Percentiles rank a stretch among this genome's conserved stretches.
These are phyloP conservation scores for Polypedilum vanderplanki DNA, from an alignment of 1,140 invertebrate genomes.

Conservation along the genomic window DNA sequence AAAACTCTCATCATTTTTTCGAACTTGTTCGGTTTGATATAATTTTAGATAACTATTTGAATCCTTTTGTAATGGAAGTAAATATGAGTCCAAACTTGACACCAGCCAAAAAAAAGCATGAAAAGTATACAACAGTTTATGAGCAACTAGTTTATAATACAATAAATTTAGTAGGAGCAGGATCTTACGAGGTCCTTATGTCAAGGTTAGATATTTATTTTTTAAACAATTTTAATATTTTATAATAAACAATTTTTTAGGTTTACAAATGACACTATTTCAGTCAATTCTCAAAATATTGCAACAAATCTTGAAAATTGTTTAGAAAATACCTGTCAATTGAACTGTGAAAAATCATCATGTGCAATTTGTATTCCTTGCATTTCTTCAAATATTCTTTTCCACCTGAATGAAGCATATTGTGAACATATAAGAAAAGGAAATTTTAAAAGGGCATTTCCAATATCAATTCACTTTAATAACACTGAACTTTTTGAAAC, in stretches of 20 bases:
- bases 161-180: slow-evolving; percentile 65
- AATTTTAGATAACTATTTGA: slow-evolving; percentile 75
- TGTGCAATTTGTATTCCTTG: not conserved
- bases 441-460: not conserved
- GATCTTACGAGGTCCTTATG: slow-evolving; percentile 9
- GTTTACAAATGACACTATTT: not conserved
- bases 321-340: not conserved
- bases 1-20: slow-evolving; percentile 58
- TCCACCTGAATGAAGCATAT: not conserved
- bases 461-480: not conserved
- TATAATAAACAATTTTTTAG: not conserved
- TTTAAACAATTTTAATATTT: not conserved
- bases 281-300: not conserved
- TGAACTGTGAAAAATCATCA: not conserved
- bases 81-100: slow-evolving; percentile 95
- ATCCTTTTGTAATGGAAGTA: slow-evolving; percentile 82
- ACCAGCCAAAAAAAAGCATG: slow-evolving; percentile 66
- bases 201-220: no score
- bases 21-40: slow-evolving; percentile 89
- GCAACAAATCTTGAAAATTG: not conserved
- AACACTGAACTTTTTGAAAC: no score
- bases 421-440: not conserved
- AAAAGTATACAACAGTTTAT: slow-evolving; percentile 74
- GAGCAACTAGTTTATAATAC: slow-evolving; percentile 83
- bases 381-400: not conserved